Conservation (phyloP, 1,140 invertebrate genomes). For the Pogonognathellus flavescens region DNA sequence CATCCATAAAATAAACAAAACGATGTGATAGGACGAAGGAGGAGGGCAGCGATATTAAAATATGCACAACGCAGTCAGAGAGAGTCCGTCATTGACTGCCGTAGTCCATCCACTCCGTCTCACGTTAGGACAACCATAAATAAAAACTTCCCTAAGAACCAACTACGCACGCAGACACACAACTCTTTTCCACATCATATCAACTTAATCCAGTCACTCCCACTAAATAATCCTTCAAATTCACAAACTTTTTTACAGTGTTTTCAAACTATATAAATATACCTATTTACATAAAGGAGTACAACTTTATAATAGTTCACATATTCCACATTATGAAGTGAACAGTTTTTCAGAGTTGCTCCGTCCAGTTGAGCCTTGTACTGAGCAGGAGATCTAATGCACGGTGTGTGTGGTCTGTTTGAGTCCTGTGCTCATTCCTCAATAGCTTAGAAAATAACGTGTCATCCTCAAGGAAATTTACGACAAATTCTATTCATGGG, state of each 20-base stretch:
- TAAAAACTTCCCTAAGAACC: neutral
- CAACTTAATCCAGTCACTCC: conserved; percentile 30
- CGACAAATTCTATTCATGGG: conserved; percentile 43
- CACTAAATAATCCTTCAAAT: conserved; percentile 5
- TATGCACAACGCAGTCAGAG: neutral
- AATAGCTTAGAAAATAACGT: conserved; percentile 50
- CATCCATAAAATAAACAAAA: conserved; percentile 25
- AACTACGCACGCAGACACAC: neutral
- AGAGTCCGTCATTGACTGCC: neutral
- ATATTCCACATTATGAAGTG: neutral
- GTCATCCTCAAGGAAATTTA: conserved; percentile 47
- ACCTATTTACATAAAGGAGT: too few species aligned
- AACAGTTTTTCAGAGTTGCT: neutral
- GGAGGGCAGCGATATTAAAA: neutral
- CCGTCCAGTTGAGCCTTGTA: too few species aligned
- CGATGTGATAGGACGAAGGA: neutral
- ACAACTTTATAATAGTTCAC: neutral
- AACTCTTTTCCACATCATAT: neutral
- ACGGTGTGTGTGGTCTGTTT: conserved; percentile 29
- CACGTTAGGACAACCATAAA: neutral
- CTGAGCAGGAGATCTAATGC: neutral
- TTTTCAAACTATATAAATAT: too few species aligned
- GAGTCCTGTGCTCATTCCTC: conserved; percentile 24
- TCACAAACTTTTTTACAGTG: neutral
- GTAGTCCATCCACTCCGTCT: too few species aligned